Conservation (phyloP, 1,140 invertebrate genomes). For the Chironomus tepperi region DNA sequence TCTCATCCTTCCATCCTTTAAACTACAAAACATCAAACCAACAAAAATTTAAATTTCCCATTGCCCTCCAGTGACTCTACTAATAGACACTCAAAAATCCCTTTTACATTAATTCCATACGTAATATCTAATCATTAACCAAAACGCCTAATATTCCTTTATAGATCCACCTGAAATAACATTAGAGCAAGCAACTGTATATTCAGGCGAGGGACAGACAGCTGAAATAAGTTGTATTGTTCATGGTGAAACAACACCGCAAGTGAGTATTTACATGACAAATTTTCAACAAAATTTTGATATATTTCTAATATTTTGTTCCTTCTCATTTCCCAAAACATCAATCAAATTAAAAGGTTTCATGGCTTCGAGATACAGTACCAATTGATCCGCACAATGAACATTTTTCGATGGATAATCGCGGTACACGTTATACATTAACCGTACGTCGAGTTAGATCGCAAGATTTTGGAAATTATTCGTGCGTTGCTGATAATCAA, state of each 20-base stretch:
- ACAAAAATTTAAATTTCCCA: no score
- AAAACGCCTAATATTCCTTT: slow-evolving; percentile 25
- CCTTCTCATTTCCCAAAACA: neutral
- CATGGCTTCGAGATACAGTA: slow-evolving; percentile 51
- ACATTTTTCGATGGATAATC: slow-evolving; percentile 44
- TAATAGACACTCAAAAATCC: no score
- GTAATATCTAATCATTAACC: no score
- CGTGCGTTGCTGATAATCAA: slow-evolving; percentile 49
- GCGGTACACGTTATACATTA: slow-evolving; percentile 46
- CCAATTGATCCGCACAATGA: slow-evolving; percentile 47
- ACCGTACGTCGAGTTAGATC: slow-evolving; percentile 48
- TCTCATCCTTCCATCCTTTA: no score
- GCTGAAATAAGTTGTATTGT: slow-evolving; percentile 51
- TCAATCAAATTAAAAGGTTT: slow-evolving; percentile 40
- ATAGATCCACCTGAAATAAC: slow-evolving; percentile 47
- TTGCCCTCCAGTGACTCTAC: no score
- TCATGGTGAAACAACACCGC: slow-evolving; percentile 46
- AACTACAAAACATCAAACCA: no score
- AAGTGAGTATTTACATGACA: slow-evolving; percentile 37
- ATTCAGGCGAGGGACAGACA: slow-evolving; percentile 48
- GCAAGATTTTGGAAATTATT: slow-evolving; percentile 52
- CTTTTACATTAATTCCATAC: no score
- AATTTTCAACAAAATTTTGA: neutral
- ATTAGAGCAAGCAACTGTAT: slow-evolving; percentile 46
- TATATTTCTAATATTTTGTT: neutral